Conservation (phyloP, 2,797 vertebrate species). For the Falco columbarius region DNA sequence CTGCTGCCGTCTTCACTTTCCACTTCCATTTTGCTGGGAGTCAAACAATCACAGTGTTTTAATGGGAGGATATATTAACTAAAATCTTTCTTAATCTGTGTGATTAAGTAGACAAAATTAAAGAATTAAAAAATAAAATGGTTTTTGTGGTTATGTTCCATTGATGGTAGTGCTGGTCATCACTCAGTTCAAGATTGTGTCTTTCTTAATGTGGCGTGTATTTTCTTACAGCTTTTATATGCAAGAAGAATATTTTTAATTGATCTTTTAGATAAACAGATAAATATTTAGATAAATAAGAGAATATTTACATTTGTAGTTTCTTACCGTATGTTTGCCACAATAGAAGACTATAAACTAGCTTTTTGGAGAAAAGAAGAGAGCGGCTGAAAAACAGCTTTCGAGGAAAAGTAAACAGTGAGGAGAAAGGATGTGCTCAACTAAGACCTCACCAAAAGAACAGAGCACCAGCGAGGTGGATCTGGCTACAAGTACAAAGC, state of each 20-base stretch:
- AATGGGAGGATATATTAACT: background rate
- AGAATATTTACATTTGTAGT: background rate
- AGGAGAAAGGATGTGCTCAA: background rate
- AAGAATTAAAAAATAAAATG: background rate
- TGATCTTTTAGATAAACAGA: background rate
- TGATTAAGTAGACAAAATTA: constrained; percentile 1
- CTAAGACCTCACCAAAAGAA: constrained; percentile 35
- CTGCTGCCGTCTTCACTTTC: background rate
- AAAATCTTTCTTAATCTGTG: background rate
- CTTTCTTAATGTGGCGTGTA: background rate
- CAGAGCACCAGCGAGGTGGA: background rate
- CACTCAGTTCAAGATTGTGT: background rate
- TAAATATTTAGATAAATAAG: background rate
- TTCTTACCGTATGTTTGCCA: background rate
- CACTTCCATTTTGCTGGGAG: background rate
- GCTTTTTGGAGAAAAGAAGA: background rate
- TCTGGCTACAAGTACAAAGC: constrained; percentile 39
- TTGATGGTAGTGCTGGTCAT: background rate
- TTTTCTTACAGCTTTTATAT: constrained; percentile 15
- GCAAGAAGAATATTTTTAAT: constrained; percentile 6
- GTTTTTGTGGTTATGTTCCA: background rate
- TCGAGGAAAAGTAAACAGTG: background rate
- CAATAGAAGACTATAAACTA: constrained; percentile 12
- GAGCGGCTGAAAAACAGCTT: background rate
- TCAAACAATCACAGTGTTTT: background rate